Evolutionary conservation across 1,140 invertebrate species (phyloP), one percentile per base, ranked within the genome.

Genomic region (Tetragonula clypearis): DNA sequence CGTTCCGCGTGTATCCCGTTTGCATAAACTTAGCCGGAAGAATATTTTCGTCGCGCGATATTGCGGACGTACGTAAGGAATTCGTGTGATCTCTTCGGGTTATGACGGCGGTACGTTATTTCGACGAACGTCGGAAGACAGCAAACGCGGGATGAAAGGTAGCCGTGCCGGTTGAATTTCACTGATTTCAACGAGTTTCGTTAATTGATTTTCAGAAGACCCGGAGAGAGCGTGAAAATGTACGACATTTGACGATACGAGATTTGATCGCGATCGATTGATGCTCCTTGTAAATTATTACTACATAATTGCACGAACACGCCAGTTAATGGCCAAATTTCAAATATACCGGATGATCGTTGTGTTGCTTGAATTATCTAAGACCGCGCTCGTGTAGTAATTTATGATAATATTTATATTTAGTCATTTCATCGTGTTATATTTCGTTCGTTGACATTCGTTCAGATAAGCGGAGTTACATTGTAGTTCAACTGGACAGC

Each of bases 11-110:
- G 23, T 56, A 49, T 56, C 19, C 66, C 30, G 49, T 79, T 79
- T 79, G 41, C 76, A 79, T 84, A 69, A 84, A 79, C 76, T 75
- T 74, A 75, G 23, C 60, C n/a, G 21, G 9, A 68, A 41, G 71
- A 81, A 75, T 60, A 60, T 81, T 75, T 49, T 21, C 11, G 23
- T 62, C 41, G 0, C 19, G 35, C n/a, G 17, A 21, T 49, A 75
- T 56, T 75, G 23, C 26, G 76, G 2, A 21, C 49, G 49, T 14
- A n/a, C n/a, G 19, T 30, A 30, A 79, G 19, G 77, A 30, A 30
- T 79, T 30, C 26, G 26, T 30, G 69, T 56, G 68, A 79, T 79
- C 15, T 58, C 8, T 79, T 56, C 9, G 19, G 21, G n/a, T 56
- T 55, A 55, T 26, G 65, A 56, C 3, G 12, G 26, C 17, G 3